These are phyloP conservation scores for Noctuana brunneofusca DNA, from an alignment of 2,888 invertebrate species.

Conservation along the genomic window DNA sequence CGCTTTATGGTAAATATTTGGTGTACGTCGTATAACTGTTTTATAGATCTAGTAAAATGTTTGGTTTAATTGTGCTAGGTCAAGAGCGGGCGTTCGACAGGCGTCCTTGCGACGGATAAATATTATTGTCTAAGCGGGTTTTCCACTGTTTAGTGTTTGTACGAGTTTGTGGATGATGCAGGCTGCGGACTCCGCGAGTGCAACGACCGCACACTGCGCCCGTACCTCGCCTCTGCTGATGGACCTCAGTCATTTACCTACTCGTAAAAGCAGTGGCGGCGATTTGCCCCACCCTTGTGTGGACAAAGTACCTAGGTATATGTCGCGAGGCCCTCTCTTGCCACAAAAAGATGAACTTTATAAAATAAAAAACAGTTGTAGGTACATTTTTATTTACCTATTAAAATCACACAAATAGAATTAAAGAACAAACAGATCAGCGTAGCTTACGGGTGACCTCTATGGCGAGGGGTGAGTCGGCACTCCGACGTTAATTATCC, in stretches of 20 bases:
- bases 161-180: conserved; percentile 64
- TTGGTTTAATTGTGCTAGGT: conserved; percentile 82
- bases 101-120: conserved; percentile 81
- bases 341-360: too few species aligned
- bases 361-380: too few species aligned
- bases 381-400: too few species aligned
- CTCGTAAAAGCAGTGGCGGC: too few species aligned
- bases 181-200: conserved; percentile 53
- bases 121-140: conserved; percentile 82
- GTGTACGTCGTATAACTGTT: conserved; percentile 80
- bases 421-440: too few species aligned
- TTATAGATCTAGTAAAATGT: conserved; percentile 82
- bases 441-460: too few species aligned
- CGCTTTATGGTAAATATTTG: conserved; percentile 83
- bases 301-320: too few species aligned
- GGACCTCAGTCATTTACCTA: neutral
- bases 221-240: neutral
- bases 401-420: too few species aligned
- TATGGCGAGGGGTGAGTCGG: too few species aligned
- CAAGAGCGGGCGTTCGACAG: conserved; percentile 81
- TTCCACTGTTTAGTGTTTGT: conserved; percentile 76
- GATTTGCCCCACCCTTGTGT: too few species aligned
- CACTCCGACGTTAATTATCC: too few species aligned
- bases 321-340: too few species aligned
- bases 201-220: conserved; percentile 43